Conservation (phyloP, 2,888 invertebrate species). For the Agonopterix arenella region DNA sequence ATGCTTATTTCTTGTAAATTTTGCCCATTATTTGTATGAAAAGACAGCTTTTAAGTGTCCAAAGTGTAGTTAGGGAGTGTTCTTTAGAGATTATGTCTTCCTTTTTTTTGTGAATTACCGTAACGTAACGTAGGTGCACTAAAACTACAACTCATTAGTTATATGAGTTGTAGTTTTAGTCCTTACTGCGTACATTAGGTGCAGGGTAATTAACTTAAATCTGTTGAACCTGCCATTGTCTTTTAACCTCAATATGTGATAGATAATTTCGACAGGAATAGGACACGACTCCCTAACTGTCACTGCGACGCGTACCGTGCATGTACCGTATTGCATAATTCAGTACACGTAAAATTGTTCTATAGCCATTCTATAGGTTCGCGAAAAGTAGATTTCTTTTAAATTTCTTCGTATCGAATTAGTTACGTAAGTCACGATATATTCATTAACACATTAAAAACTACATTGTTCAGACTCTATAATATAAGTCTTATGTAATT, state of each 20-base stretch:
- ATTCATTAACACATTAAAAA: conserved; percentile 10
- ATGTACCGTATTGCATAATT: conserved; percentile 28
- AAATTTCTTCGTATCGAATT: conserved; percentile 18
- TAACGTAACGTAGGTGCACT: too few relatives aligned
- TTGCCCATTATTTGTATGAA: too few relatives aligned
- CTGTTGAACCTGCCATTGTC: too few relatives aligned
- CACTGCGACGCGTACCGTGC: conserved; percentile 18
- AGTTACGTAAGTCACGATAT: conserved; percentile 23
- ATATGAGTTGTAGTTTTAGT: too few relatives aligned
- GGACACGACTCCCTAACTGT: conserved; percentile 28
- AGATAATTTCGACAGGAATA: conserved; percentile 24
- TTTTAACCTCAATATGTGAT: conserved; percentile 39
- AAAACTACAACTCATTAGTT: too few relatives aligned
- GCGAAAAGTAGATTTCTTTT: conserved; percentile 11
- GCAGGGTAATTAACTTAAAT: too few relatives aligned
- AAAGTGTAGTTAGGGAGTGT: too few relatives aligned
- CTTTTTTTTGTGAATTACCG: too few relatives aligned
- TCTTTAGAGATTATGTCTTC: too few relatives aligned
- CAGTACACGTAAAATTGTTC: conserved; percentile 7
- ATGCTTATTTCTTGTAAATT: too few relatives aligned
- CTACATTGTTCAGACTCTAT: conserved; percentile 4
- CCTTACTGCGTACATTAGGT: too few relatives aligned
- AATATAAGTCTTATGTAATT: conserved; percentile 2
- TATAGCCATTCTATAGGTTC: background rate
- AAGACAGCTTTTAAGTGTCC: too few relatives aligned